Evolutionary conservation across 2,113 vertebrate genomes (phyloP).

Genomic region (Hemibates koningsi): DNA sequence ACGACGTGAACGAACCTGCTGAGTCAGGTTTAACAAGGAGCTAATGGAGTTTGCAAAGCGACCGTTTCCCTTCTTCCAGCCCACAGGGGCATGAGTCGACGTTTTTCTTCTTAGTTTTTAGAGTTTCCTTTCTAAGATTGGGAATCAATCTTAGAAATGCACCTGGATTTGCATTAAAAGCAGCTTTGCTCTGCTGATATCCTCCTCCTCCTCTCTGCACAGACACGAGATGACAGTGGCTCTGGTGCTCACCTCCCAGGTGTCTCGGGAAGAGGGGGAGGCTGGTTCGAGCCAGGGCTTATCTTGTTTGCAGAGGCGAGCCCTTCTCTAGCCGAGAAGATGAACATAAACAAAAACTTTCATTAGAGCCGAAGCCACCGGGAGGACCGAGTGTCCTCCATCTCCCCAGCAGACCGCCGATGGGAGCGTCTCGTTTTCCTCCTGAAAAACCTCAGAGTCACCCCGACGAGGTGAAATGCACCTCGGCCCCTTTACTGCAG

Average conservation of each 20-base stretch:
- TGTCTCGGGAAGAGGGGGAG: neutral
- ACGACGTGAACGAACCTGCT: neutral
- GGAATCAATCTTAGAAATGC: too few species aligned
- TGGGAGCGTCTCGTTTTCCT: neutral
- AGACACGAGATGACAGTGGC: neutral
- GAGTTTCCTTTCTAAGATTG: neutral
- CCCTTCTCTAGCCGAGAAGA: neutral
- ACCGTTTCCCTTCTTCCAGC: neutral
- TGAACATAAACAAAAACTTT: neutral
- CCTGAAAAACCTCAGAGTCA: neutral
- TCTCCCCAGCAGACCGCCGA: neutral
- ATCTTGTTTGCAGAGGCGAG: neutral
- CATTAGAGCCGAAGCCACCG: neutral
- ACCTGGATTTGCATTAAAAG: neutral
- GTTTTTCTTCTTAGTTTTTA: neutral
- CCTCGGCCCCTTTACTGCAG: neutral
- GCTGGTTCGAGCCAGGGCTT: neutral
- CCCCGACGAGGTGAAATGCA: neutral
- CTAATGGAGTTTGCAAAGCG: neutral
- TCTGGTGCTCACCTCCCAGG: neutral
- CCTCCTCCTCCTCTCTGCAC: neutral
- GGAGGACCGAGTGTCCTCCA: neutral
- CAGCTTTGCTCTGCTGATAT: neutral
- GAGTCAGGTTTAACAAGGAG: neutral
- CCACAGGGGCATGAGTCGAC: neutral